Evolutionary conservation across 2,797 vertebrate genomes (phyloP), one percentile per base, ranked within the genome.

Genomic region (Eutrigla gurnardus): DNA sequence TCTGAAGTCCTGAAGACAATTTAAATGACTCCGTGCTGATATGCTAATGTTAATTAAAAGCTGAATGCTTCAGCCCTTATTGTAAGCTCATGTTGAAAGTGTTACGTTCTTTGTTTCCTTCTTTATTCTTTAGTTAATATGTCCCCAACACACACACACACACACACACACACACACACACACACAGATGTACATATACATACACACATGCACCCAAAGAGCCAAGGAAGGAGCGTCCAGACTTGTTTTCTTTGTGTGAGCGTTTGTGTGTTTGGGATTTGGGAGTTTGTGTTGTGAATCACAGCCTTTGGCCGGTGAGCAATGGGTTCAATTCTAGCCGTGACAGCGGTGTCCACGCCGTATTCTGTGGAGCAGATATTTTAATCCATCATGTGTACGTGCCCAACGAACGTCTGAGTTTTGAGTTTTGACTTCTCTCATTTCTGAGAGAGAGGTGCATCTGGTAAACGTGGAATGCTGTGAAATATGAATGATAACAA

Each of bases 11-110:
- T 82, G 70, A 84, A 90, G 86, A 90, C 90, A 91, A 89, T 92
- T 91, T 92, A 88, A 91, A 93, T 90, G 69, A 88, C 86, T 90
- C 81, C 68, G 58, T 33, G 73, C 89, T 91, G 85, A 91, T 92
- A 91, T 58, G 62, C 72, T 84, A 71, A 91, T 88, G 89, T 87
- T 91, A 91, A 93, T 92, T 92, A 92, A 91, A 93, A 90, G 82
- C 87, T 80, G 78, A 84, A 88, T 84, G 77, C 77, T 82, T 86
- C 78, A 71, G 68, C 73, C 84, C 74, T 85, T 81, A 88, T 88
- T 90, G 73, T 88, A 75, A 63, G 53, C 58, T 76, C 81, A 77
- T 79, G 81, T 88, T 87, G 80, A 40, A 90, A 84, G 82, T 45
- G 3, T 75, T 71, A 65, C 70, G 70, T 65, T 50, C 17, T 50